Conservation (phyloP, 2,113 vertebrate genomes). For the Caretta caretta region DNA sequence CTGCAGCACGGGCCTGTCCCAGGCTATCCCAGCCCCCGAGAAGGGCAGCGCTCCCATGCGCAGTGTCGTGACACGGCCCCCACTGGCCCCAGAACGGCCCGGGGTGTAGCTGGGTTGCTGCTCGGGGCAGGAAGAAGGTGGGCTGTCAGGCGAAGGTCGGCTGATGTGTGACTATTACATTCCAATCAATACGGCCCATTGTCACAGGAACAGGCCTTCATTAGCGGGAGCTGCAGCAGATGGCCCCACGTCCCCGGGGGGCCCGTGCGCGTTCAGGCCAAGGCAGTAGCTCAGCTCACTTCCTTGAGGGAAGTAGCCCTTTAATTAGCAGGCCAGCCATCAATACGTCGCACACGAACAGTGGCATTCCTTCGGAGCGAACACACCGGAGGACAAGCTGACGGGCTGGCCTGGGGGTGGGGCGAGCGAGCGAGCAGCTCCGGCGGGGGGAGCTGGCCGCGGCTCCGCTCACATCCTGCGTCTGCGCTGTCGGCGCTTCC, state of each 20-base stretch:
- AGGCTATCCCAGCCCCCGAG: not conserved
- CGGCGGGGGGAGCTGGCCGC: not conserved
- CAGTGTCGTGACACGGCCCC: not conserved
- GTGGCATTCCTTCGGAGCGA: constrained; percentile 64
- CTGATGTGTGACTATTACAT: constrained; percentile 34
- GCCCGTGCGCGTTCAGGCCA: not conserved
- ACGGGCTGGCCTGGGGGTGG: not conserved
- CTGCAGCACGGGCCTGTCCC: not conserved
- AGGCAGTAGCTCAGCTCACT: constrained; percentile 27
- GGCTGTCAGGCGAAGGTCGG: constrained; percentile 12
- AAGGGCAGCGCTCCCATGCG: not conserved
- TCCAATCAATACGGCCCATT: constrained; percentile 53
- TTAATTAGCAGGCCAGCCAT: constrained; percentile 9
- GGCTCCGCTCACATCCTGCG: not conserved
- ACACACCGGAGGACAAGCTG: constrained; percentile 18
- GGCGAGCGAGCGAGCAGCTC: no score
- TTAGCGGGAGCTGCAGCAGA: constrained; percentile 49
- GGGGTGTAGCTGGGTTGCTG: not conserved
- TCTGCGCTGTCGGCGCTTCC: not conserved
- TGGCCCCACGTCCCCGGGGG: constrained; percentile 31
- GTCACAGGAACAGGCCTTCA: constrained; percentile 48
- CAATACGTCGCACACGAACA: constrained; percentile 34
- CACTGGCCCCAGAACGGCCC: not conserved
- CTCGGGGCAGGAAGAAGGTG: not conserved
- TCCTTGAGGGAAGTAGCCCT: constrained; percentile 37